phyloP scores from a whole-genome alignment of 2,113 vertebrate species.

The Paradoxurus hermaphroditus region DNA sequence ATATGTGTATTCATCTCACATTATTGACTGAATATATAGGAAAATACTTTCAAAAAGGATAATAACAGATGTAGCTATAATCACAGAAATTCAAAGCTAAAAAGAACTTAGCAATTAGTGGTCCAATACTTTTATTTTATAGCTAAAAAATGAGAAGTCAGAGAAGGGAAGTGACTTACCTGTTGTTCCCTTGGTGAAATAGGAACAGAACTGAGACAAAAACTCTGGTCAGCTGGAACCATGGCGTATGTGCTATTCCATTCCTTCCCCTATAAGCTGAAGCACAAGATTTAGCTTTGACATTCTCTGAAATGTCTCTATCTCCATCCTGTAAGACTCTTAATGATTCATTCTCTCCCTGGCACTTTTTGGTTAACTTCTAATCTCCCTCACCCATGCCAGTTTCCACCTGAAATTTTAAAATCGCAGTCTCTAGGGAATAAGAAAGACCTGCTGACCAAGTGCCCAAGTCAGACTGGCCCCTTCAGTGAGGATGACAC shows the following conservation, averaged over 20 bases:
- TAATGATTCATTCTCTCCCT: background rate
- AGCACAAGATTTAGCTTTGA: background rate
- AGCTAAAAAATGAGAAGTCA: background rate
- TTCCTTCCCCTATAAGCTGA: background rate
- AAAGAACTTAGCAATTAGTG: background rate
- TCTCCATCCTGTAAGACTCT: background rate
- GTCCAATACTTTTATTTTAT: background rate
- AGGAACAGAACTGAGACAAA: background rate
- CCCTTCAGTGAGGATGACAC: slow-evolving; percentile 49
- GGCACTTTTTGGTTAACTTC: background rate
- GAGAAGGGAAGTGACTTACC: background rate
- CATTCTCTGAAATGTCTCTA: background rate
- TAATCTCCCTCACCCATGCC: background rate
- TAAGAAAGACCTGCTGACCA: slow-evolving; percentile 31
- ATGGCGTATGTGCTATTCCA: too few species aligned
- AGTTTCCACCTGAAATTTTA: slow-evolving; percentile 44
- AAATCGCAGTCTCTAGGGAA: slow-evolving; percentile 49
- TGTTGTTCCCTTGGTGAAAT: background rate
- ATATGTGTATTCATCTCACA: background rate
- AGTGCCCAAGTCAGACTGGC: slow-evolving; percentile 52
- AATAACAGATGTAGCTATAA: background rate
- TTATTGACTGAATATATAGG: background rate
- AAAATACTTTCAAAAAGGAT: background rate
- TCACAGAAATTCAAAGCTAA: slow-evolving; percentile 8
- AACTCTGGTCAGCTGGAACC: background rate